phyloP scores from a whole-genome alignment of 1,140 invertebrate genomes.

The Delia radicum region DNA sequence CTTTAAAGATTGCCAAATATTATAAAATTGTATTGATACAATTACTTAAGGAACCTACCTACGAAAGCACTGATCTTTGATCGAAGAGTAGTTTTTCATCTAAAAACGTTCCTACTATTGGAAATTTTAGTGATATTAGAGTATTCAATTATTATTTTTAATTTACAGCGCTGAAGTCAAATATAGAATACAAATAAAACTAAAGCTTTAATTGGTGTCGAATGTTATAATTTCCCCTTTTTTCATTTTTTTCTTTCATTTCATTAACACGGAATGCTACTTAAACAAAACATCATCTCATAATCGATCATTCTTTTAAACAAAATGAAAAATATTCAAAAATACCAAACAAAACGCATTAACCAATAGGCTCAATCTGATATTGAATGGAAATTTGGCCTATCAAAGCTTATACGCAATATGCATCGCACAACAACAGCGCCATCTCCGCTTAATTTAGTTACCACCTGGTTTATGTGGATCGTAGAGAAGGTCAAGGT shows the following conservation, averaged over 20 bases:
- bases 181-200: not conserved
- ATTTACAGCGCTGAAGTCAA: not conserved
- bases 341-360: not conserved
- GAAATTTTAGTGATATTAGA: conserved; percentile 13
- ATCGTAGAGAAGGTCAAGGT: conserved; percentile 78
- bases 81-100: too few species aligned
- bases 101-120: not conserved
- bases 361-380: conserved; percentile 90
- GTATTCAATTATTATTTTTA: not conserved
- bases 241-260: not conserved
- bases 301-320: not conserved
- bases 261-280: conserved; percentile 22
- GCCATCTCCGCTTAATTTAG: conserved; percentile 93
- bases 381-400: conserved; percentile 99
- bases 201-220: not conserved
- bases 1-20: too few species aligned
- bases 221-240: not conserved
- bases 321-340: not conserved
- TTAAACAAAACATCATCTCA: not conserved
- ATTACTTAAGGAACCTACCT: too few species aligned
- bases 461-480: conserved; percentile 90
- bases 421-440: conserved; percentile 98
- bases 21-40: too few species aligned
- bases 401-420: conserved; percentile 96
- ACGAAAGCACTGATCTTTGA: too few species aligned